Conservation (phyloP, 2,888 invertebrate genomes). For the Coelinius sp. region DNA sequence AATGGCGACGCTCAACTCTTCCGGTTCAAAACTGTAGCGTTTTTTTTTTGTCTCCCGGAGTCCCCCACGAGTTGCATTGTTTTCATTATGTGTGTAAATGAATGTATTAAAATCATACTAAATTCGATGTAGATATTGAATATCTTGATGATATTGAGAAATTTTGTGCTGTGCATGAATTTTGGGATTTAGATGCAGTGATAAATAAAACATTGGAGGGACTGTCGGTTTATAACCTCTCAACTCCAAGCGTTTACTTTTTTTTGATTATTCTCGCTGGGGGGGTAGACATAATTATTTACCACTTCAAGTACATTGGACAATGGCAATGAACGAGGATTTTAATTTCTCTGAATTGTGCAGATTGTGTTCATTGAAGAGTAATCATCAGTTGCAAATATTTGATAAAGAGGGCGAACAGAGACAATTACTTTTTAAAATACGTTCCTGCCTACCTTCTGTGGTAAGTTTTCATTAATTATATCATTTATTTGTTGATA, state of each 20-base stretch:
- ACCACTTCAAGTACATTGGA: constrained; percentile 61
- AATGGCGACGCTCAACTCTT: constrained; percentile 56
- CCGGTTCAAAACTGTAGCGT: constrained; percentile 50
- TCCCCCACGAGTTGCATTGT: constrained; percentile 26
- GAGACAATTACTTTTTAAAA: constrained; percentile 79
- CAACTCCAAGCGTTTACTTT: neutral
- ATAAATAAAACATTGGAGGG: neutral
- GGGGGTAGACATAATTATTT: neutral
- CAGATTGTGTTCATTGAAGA: constrained; percentile 80
- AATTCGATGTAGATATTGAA: neutral
- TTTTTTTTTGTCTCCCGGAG: constrained; percentile 45
- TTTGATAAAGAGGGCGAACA: constrained; percentile 83
- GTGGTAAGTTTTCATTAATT: constrained; percentile 73
- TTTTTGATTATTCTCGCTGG: neutral
- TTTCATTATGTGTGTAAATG: constrained; percentile 40
- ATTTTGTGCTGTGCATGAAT: neutral
- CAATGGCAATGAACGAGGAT: constrained; percentile 76
- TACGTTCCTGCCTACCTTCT: constrained; percentile 79
- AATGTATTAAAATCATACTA: neutral
- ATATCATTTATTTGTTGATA: neutral
- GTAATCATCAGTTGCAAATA: constrained; percentile 79
- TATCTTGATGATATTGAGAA: neutral
- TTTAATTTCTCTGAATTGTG: constrained; percentile 81
- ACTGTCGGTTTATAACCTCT: constrained; percentile 10
- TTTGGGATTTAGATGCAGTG: neutral